phyloP scores from a whole-genome alignment of 1,140 invertebrate genomes.

The Branchinecta lindahli region DNA sequence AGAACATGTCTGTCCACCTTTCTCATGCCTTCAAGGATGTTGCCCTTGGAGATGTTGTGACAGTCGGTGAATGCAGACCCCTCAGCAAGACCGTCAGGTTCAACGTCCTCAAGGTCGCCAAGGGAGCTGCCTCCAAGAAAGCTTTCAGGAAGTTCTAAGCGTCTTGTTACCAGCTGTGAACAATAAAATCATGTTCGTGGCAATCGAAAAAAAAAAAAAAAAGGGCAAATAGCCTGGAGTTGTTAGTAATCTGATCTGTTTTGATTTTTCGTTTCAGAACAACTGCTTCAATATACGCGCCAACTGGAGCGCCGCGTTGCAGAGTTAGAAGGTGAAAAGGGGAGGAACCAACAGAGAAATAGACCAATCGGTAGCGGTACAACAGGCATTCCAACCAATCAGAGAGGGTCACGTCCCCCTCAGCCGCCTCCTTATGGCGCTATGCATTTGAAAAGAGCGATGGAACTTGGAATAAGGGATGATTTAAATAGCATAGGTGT shows the following conservation, averaged over 20 bases:
- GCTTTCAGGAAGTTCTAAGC: conserved; percentile 60
- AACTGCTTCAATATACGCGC: conserved; percentile 66
- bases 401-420: conserved; percentile 26
- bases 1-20: conserved; percentile 96
- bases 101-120: conserved; percentile 95
- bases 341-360: conserved; percentile 31
- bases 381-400: conserved; percentile 26
- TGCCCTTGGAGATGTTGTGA: conserved; percentile 86
- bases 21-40: conserved; percentile 99
- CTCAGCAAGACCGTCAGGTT: conserved; percentile 97
- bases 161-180: neutral
- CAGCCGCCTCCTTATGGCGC: conserved; percentile 29
- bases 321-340: conserved; percentile 64
- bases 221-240: too few relatives aligned
- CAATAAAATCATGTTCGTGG: neutral
- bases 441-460: conserved; percentile 31
- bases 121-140: conserved; percentile 87
- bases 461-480: conserved; percentile 30
- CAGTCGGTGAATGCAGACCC: conserved; percentile 95
- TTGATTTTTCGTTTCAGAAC: conserved; percentile 39
- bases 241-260: too few relatives aligned
- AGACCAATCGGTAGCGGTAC: conserved; percentile 20
- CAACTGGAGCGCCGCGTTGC: conserved; percentile 68
- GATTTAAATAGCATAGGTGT: conserved; percentile 17
- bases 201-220: too few relatives aligned